These are phyloP conservation scores for Drosophila repletoides DNA, from an alignment of 1,140 invertebrate species.

Conservation along the genomic window DNA sequence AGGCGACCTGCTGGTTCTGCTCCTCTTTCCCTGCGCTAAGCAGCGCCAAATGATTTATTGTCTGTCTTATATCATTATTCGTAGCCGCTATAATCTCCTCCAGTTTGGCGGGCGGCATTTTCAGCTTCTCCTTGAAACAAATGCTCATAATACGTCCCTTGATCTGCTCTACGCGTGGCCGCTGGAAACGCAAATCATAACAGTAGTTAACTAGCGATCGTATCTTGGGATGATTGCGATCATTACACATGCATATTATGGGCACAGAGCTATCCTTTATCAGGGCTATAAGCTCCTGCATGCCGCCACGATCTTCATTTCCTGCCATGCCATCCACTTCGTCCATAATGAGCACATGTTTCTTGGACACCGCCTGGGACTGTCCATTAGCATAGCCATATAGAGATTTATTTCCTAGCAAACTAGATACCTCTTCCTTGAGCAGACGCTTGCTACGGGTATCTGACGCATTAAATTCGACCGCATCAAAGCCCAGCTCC, in stretches of 20 bases:
- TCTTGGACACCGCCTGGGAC: conserved; percentile 84
- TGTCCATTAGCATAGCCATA: conserved; percentile 85
- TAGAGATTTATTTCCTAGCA: conserved; percentile 89
- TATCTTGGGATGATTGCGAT: conserved; percentile 97
- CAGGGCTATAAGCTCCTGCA: conserved; percentile 95
- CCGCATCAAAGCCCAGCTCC: conserved; percentile 93
- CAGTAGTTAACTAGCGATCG: conserved; percentile 96
- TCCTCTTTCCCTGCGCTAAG: conserved; percentile 84
- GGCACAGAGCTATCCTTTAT: conserved; percentile 96
- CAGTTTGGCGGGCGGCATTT: conserved; percentile 89
- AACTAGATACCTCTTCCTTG: conserved; percentile 90
- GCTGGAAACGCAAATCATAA: conserved; percentile 94
- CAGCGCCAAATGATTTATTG: conserved; percentile 93
- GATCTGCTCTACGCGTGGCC: conserved; percentile 95
- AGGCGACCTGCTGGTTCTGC: conserved; percentile 81
- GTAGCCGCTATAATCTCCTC: conserved; percentile 93
- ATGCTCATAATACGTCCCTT: conserved; percentile 95
- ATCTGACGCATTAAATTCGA: conserved; percentile 99
- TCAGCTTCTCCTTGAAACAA: conserved; percentile 95
- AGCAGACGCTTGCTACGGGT: conserved; percentile 95
- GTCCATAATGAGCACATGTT: conserved; percentile 98
- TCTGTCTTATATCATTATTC: conserved; percentile 96
- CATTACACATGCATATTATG: conserved; percentile 99
- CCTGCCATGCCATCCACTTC: conserved; percentile 99
- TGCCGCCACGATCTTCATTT: conserved; percentile 98